phyloP scores from a whole-genome alignment of 2,888 invertebrate genomes.

The Carcina quercana region DNA sequence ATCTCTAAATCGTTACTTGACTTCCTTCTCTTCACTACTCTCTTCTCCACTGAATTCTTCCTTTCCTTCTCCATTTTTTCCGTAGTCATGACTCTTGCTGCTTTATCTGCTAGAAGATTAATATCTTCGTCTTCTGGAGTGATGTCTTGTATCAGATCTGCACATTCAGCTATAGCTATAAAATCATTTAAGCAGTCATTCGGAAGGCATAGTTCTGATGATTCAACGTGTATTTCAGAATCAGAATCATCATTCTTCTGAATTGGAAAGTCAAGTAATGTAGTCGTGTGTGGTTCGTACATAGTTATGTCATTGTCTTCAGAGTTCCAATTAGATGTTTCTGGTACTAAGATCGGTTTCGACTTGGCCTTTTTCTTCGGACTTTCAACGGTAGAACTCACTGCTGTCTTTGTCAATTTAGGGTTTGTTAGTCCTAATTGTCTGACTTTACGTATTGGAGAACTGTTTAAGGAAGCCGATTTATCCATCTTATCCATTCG shows the following conservation, averaged over 20 bases:
- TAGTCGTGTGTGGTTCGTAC: conserved; percentile 67
- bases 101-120: conserved; percentile 56
- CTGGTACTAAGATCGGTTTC: conserved; percentile 40
- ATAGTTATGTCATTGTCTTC: conserved; percentile 64
- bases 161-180: conserved; percentile 57
- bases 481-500: conserved; percentile 63
- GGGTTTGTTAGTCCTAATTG: conserved; percentile 50
- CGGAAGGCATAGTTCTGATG: conserved; percentile 57
- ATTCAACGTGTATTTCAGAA: conserved; percentile 55
- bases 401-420: conserved; percentile 37
- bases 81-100: conserved; percentile 61
- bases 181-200: conserved; percentile 64
- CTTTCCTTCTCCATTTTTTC: conserved; percentile 39
- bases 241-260: conserved; percentile 61
- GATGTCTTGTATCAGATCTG: conserved; percentile 38
- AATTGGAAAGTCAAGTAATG: conserved; percentile 47
- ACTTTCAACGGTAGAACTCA: conserved; percentile 55
- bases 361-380: conserved; percentile 52
- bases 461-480: conserved; percentile 60
- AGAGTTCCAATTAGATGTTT: conserved; percentile 35
- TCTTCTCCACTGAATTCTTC: conserved; percentile 42
- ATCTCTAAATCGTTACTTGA: conserved; percentile 61
- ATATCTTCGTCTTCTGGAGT: conserved; percentile 54
- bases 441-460: conserved; percentile 64
- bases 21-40: conserved; percentile 47